These are phyloP conservation scores for Drosophila orosa DNA, from an alignment of 1,140 invertebrate genomes.

Conservation along the genomic window DNA sequence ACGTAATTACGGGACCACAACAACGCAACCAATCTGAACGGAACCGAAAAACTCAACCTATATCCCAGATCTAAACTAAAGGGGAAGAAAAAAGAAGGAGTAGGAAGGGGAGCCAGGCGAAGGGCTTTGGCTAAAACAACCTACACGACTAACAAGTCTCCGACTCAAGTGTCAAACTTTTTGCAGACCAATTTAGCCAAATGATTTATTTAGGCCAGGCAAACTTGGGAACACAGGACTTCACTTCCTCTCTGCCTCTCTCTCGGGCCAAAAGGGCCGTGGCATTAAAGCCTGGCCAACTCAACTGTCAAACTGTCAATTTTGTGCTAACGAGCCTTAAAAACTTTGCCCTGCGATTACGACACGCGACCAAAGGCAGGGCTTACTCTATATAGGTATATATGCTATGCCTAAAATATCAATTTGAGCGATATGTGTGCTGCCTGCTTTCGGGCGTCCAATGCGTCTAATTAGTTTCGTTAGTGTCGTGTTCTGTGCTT, in stretches of 20 bases:
- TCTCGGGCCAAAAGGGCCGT: constrained; percentile 57
- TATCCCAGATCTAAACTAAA: constrained; percentile 5
- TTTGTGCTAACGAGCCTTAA: constrained; percentile 83
- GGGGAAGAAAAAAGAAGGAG: background rate
- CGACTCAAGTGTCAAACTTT: constrained; percentile 80
- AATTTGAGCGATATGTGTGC: constrained; percentile 76
- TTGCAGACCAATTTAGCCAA: constrained; percentile 82
- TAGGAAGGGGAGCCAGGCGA: background rate
- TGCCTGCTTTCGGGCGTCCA: constrained; percentile 63
- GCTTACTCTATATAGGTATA: constrained; percentile 9
- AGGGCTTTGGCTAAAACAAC: constrained; percentile 36
- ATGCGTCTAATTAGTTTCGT: constrained; percentile 79
- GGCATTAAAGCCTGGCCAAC: constrained; percentile 81
- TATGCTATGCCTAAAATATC: constrained; percentile 69
- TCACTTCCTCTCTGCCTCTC: background rate
- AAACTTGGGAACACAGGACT: constrained; percentile 18
- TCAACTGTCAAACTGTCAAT: constrained; percentile 84
- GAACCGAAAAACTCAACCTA: constrained; percentile 1
- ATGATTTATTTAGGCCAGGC: constrained; percentile 80
- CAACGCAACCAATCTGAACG: constrained; percentile 20
- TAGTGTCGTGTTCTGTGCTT: constrained; percentile 62
- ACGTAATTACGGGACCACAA: constrained; percentile 68
- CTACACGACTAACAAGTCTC: constrained; percentile 76
- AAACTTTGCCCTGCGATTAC: constrained; percentile 67
- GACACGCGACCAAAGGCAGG: constrained; percentile 30